phyloP scores from a whole-genome alignment of 2,888 invertebrate species.

The Agrotis clavis region DNA sequence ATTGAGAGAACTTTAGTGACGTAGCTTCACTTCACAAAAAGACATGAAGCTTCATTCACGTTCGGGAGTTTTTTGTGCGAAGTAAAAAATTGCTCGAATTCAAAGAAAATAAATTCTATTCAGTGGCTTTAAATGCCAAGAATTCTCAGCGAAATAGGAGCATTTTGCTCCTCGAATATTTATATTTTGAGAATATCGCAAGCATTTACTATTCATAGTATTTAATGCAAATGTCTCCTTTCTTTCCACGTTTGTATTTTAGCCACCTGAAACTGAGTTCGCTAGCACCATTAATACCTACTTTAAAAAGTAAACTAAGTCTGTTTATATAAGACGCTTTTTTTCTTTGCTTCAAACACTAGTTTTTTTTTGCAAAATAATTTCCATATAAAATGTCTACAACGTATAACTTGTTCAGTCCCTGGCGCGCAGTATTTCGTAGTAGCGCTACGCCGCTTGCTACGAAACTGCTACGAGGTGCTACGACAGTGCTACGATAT shows the following conservation, averaged over 20 bases:
- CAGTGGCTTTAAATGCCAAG: constrained; percentile 38
- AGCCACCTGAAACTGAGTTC: background rate
- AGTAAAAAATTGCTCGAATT: constrained; percentile 23
- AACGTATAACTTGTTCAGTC: constrained; percentile 27
- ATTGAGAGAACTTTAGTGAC: no score
- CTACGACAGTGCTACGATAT: constrained; percentile 47
- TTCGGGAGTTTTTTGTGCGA: background rate
- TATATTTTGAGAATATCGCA: constrained; percentile 24
- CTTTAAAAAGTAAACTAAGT: no score
- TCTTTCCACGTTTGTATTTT: background rate
- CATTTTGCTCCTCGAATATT: constrained; percentile 28
- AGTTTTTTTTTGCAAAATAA: background rate
- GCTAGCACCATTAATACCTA: no score
- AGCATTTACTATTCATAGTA: constrained; percentile 11
- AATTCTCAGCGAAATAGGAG: constrained; percentile 25
- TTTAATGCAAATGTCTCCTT: constrained; percentile 1
- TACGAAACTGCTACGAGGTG: constrained; percentile 43
- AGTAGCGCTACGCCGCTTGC: constrained; percentile 35
- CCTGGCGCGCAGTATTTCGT: constrained; percentile 34
- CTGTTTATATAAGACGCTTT: no score
- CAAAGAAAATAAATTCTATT: constrained; percentile 37
- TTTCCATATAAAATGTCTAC: background rate
- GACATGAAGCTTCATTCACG: background rate
- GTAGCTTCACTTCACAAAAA: background rate
- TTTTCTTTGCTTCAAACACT: no score